Base-by-base conservation (phyloP, 1,140 invertebrate genomes). In the Asbolus verrucosus region DNA sequence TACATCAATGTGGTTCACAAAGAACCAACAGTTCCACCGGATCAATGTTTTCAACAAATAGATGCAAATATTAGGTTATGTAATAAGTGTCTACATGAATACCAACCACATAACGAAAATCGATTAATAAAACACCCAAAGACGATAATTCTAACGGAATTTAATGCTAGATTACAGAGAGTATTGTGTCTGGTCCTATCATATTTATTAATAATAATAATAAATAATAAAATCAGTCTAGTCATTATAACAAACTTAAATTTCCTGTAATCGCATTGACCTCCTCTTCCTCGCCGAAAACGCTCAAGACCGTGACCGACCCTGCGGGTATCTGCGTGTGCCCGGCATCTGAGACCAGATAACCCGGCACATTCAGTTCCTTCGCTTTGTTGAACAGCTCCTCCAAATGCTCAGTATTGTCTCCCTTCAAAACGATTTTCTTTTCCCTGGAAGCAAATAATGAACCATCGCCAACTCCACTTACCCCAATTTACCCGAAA, bases 291-390 rank as follows among this genome's bases (percentile, higher is more conserved):
- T 76, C 71, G 5, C 84, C 84, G 76, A 86, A 86, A 19, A 86
- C 69, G 38, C 81, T 82, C 13, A 86, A 77, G 66, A 86, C 83
- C n/a, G 84, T 86, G 36, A 81, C 67, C 2, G 84, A 84, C 18
- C 81, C 81, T n/a, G 79, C 65, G 6, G 84, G 77, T 69, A 89
- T 85, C 81, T 90, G 87, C 30, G 88, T 90, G 72, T 80, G 81
- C 5, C 88, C 88, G 36, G 87, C 87, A 82, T 90, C 88, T 54
- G 84, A 82, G 1, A 90, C 86, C 46, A 88, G 70, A 77, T 87
- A 87, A 61, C 82, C 81, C 39, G 85, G 86, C 38, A 89, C 75
- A 59, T 82, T 81, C 6, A 81, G 65, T 19, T 76, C 72, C 18
- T 82, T 80, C 3, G 87, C 87, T 75, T 84, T 81, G 60, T 82